Evolutionary conservation across 2,888 invertebrate genomes (phyloP), one percentile per base, ranked within the genome.

Genomic region (Noctua comes): DNA sequence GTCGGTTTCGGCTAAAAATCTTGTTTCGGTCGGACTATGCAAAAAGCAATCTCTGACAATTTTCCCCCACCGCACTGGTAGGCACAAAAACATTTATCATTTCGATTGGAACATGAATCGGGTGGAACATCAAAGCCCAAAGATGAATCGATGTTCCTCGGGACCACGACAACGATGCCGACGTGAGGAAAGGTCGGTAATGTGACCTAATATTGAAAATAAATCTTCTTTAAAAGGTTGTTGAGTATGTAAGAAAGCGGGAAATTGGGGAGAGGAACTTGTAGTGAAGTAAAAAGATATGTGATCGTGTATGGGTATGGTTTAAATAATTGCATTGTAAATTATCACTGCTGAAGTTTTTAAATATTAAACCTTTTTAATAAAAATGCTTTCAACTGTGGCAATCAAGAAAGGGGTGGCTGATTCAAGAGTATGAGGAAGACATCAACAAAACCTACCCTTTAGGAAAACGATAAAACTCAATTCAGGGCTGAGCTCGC

Each of bases 51-150:
- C 43, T 21, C 7, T 43, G n/a, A 68, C 3, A 24, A 40, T 7
- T 43, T 11, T 27, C 13, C 27, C 40, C n/a, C 21, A 48, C 24
- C 24, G 40, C 5, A n/a, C 1, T 43, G n/a, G 43, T 4, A 24
- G 3, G 5, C 21, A 18, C 46, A 59, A 59, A 73, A 65, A 66
- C 1, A 51, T 31, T 51, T 78, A 46, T 46, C 43, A 79, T 70
- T 79, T 51, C 27, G 21, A 46, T 54, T 51, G 51, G n/a, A 59
- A 79, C 84, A 84, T 62, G 80, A 80, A 68, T 79, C 66, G 80
- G 59, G 80, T 21, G 71, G 59, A 40, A 71, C 66, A 54, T 84
- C 36, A 80, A 84, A 79, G 65, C 54, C 16, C 11, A 70, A 80
- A 54, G 66, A 59, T 70, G 70, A 80, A 70, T 80, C 51, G 59